phyloP scores from a whole-genome alignment of 2,113 vertebrate species.

The Xenus cinereus region DNA sequence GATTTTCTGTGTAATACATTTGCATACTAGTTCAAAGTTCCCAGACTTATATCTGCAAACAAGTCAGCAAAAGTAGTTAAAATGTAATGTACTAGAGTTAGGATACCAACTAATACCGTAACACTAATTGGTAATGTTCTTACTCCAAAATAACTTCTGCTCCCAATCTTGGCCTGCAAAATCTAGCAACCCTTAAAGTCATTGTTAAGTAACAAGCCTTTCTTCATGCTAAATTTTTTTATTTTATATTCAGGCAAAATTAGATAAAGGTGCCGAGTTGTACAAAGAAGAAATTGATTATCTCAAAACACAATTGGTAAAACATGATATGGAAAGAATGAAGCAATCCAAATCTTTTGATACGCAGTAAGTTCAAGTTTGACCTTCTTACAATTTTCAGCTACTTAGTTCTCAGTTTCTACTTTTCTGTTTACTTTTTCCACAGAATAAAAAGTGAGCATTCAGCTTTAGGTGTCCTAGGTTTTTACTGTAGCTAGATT shows the following conservation, averaged over 20 bases:
- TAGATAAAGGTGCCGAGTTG: slow-evolving; percentile 70
- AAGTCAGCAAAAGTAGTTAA: neutral
- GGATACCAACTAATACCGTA: neutral
- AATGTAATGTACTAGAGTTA: neutral
- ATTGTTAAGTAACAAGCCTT: neutral
- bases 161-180: neutral
- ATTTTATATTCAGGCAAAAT: slow-evolving; percentile 55
- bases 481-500: neutral
- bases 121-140: neutral
- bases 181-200: neutral
- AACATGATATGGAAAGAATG: slow-evolving; percentile 79
- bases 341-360: slow-evolving; percentile 74
- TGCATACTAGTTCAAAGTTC: neutral
- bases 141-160: neutral
- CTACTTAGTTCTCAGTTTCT: neutral
- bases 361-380: slow-evolving; percentile 76
- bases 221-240: neutral
- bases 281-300: slow-evolving; percentile 79
- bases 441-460: neutral
- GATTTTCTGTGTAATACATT: neutral
- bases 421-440: neutral
- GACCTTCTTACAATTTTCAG: neutral
- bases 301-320: slow-evolving; percentile 79
- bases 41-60: neutral
- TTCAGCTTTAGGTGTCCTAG: neutral